Evolutionary conservation across 2,888 invertebrate species (phyloP), one percentile per base, ranked within the genome.

Genomic region (Opisthograptis luteolata): DNA sequence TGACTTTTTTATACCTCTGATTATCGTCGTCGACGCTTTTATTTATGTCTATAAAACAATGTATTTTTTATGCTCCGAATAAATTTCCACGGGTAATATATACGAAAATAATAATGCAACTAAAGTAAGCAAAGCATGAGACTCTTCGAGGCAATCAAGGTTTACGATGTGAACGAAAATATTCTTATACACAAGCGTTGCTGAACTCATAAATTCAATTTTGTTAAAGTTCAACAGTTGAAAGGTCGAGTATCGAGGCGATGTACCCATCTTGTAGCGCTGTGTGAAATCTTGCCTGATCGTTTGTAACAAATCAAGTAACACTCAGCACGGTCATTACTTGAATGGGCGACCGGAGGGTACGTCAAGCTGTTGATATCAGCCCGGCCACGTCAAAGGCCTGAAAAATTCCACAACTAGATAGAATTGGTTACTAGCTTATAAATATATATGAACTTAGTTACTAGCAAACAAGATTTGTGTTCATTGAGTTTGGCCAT

Each of bases 81-180:
- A 42, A 41, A 36, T 22, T 41, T 37, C 43, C 37, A 15, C 32
- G 14, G 36, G 12, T 20, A 30, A 28, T 35, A 13, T 41, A 19
- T 25, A 17, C 14, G 10, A 40, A 41, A 17, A 41, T 36, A 22
- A 40, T 10, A 19, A 9, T 25, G 10, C 24, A 6, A 28, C 12
- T 40, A 17, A 17, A 12, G 34, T 19, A 24, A 10, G 19, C 22
- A 15, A 39, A 39, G 30, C 34, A 49, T 42, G 10, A 43, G 31
- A 39, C 17, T 28, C 17, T 45, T 36, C n/a, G 7, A 31, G 36
- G 13, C 19, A 35, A 40, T 50, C 40, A 30, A 40, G 35, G 44
- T 50, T 44, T 50, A 50, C 27, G 50, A 40, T 17, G 7, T 22
- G 12, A 37, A 34, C 12, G 24, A 28, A 42, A 15, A 12, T 8